phyloP scores from a whole-genome alignment of 2,888 invertebrate species.

The Tanytarsus gracilentus region DNA sequence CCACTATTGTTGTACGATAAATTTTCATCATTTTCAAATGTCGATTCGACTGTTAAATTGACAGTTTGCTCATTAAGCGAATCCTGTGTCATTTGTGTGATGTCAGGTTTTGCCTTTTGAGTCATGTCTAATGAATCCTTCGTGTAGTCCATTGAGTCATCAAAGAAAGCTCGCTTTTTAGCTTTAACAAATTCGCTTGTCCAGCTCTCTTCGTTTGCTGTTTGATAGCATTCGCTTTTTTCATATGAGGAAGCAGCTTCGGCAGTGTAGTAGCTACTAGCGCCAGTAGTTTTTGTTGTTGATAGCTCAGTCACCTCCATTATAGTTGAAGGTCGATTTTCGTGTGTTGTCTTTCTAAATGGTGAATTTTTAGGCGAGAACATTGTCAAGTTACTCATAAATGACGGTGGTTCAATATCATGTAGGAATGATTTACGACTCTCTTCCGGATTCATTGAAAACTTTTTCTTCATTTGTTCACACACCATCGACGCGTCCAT shows the following conservation, averaged over 20 bases:
- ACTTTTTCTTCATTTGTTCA: not conserved
- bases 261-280: not conserved
- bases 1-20: not conserved
- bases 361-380: not conserved
- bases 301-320: not conserved
- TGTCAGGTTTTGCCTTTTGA: not conserved
- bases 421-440: not conserved
- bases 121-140: slow-evolving; percentile 11
- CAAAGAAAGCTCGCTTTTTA: not conserved
- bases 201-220: slow-evolving; percentile 15
- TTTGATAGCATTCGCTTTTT: slow-evolving; percentile 2
- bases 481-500: not conserved
- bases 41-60: not conserved
- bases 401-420: slow-evolving; percentile 9
- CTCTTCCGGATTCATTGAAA: not conserved
- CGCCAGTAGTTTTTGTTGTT: not conserved
- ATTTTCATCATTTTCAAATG: not conserved
- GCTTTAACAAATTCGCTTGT: not conserved
- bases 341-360: not conserved
- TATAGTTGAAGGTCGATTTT: slow-evolving; percentile 13
- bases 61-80: not conserved
- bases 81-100: not conserved
- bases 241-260: not conserved
- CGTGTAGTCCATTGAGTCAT: not conserved
- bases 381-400: not conserved